Conservation (phyloP, 2,113 vertebrate genomes). For the Nanorana parkeri region DNA sequence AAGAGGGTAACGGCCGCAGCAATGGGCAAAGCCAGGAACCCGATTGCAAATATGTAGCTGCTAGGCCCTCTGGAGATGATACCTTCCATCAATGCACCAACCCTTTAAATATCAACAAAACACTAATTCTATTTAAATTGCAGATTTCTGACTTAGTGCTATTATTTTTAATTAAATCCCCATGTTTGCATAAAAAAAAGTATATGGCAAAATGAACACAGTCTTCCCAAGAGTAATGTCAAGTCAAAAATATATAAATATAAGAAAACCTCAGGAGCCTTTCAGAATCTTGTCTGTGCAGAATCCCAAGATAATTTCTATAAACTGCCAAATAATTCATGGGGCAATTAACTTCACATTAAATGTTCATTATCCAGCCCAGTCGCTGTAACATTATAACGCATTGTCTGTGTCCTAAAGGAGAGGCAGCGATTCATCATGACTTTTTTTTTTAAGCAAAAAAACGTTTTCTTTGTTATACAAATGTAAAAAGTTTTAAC, state of each 20-base stretch:
- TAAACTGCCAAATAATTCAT: slow-evolving; percentile 19
- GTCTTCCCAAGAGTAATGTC: neutral
- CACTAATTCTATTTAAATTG: neutral
- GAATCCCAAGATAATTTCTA: neutral
- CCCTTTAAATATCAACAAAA: neutral
- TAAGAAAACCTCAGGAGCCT: neutral
- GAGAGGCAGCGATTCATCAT: neutral
- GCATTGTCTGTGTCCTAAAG: neutral
- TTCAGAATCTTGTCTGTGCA: neutral
- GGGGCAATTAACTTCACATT: slow-evolving; percentile 42
- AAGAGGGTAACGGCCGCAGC: too few relatives aligned
- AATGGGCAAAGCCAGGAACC: too few relatives aligned
- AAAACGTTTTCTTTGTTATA: neutral
- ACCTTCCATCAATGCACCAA: neutral
- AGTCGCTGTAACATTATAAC: neutral
- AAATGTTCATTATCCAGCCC: slow-evolving; percentile 1
- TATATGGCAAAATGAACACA: neutral
- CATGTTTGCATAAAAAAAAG: neutral
- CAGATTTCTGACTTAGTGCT: neutral
- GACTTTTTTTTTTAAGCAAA: neutral
- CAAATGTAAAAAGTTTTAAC: neutral
- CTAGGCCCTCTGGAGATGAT: too few relatives aligned
- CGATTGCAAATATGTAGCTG: too few relatives aligned
- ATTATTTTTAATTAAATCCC: too few relatives aligned
- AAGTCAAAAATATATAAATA: neutral